Evolutionary conservation across 2,888 invertebrate genomes (phyloP), one percentile per base, ranked within the genome.

Genomic region (Dermolepida albohirtum): DNA sequence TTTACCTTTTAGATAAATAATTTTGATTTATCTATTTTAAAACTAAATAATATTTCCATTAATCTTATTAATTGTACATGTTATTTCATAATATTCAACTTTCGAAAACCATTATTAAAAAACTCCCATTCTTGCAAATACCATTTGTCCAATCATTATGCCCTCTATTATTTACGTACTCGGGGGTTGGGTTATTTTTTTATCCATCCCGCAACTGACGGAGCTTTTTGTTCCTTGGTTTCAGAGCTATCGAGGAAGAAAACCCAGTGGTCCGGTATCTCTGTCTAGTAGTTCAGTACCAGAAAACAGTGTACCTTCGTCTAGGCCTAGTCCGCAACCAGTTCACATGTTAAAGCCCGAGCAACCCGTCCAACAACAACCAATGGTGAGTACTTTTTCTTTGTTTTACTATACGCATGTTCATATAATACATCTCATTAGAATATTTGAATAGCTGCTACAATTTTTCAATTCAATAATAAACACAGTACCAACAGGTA

Each of bases 161-260:
- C 34, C 47, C 34, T 44, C 34, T 44, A 10, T 34, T 34, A 7
- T 34, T 34, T 34, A 34, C 34, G 4, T 34, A 8, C 34, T 6
- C 34, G 34, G 6, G 34, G 34, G 34, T 7, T 34, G 34, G 59
- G 59, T 47, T 62, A 47, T 62, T 34, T 34, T 34, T 34, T 34
- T 34, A 34, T 34, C 34, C 34, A 34, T 34, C 34, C 34, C 34
- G 43, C 59, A 47, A 62, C 59, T 62, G 59, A 62, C 59, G 39
- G 34, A 57, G 59, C 39, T 62, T 59, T 66, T 66, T 50, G 59
- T 62, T 41, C 22, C 22, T 44, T 27, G 29, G 51, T 74, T 74
- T 54, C 79, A 84, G 84, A 84, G 81, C 70, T 84, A 84, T 73
- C 81, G 84, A 64, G 84, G 84, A 64, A 75, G 84, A 64, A 84